phyloP scores from a whole-genome alignment of 2,888 invertebrate genomes.

The Drosophila greeni region DNA sequence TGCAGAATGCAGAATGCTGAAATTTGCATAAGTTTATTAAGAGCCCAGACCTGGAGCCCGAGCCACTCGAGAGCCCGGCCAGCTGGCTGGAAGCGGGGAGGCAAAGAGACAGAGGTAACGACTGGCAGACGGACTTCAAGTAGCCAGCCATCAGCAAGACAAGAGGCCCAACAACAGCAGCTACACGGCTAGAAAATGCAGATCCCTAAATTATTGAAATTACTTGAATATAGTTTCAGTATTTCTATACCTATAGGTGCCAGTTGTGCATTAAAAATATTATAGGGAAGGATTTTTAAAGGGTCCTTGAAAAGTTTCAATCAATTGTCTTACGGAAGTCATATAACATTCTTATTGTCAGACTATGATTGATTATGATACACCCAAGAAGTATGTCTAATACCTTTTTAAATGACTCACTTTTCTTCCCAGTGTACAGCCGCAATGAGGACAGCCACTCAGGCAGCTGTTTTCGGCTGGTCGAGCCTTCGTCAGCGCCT shows the following conservation, averaged over 20 bases:
- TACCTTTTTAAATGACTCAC: rapidly evolving
- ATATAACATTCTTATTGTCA: too few relatives aligned
- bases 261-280: too few relatives aligned
- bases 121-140: constrained; percentile 45
- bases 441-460: constrained; percentile 21
- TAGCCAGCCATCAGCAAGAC: constrained; percentile 29
- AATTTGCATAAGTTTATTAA: constrained; percentile 69
- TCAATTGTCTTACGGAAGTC: too few relatives aligned
- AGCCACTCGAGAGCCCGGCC: constrained; percentile 35
- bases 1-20: constrained; percentile 28
- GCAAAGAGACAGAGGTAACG: constrained; percentile 18
- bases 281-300: too few relatives aligned
- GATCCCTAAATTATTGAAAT: background rate
- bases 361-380: too few relatives aligned
- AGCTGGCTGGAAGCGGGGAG: constrained; percentile 24
- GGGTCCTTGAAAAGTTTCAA: too few relatives aligned
- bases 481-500: constrained; percentile 30
- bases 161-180: constrained; percentile 20
- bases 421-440: background rate
- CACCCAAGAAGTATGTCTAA: background rate
- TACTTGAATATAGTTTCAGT: background rate
- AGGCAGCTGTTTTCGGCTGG: constrained; percentile 37
- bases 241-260: background rate
- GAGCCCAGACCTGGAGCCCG: constrained; percentile 31
- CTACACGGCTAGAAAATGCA: background rate